Evolutionary conservation across 2,113 vertebrate species (phyloP), one percentile per base, ranked within the genome.

Genomic region (Sialia sialis): DNA sequence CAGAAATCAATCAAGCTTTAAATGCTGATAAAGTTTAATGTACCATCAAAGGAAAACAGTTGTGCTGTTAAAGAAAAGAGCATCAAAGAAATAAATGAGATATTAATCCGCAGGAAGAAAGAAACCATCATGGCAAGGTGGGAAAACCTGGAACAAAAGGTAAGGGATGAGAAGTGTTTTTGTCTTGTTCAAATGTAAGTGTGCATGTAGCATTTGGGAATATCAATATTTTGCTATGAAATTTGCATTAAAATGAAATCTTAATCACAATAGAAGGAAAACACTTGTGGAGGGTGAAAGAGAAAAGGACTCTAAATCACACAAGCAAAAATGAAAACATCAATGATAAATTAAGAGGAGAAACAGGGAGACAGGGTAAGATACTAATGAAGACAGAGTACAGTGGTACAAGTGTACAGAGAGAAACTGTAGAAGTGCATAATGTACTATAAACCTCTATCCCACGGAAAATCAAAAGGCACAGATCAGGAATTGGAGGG

Each of bases 241-340:
- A 92, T 96, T 91, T 94, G 74, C 66, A 95, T 95, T 89, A 69
- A 90, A 97, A 96, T 91, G 41, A 90, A 95, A 54, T 56, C 58
- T 92, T 95, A 74, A 95, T 95, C 49, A 54, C 52, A 77, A n/a
- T 51, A 88, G 76, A 92, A 88, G 23, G 29, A 68, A 92, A 95
- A 70, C 74, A 64, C 7, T 2, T 72, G 60, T 7, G 2, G 3
- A 19, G 23, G 4, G 44, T 7, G 7, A 5, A 3, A 23, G 73
- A 52, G 21, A 43, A 74, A 66, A 52, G 23, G 13, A 84, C 8
- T 21, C 21, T 62, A 68, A 62, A 49, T 11, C 2, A 46, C 25
- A 75, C 43, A 78, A 94, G 92, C 2, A 6, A 86, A 87, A 92
- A 55, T 38, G 21, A 52, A 79, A 86, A 72, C 29, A 41, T 89